phyloP scores from a whole-genome alignment of 2,113 vertebrate genomes.

The zebrafish (Danio rerio) region GRCz12tu NC_133182.1:9287501-9288000 shows the following conservation, averaged over 20 bases:
- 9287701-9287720: neutral
- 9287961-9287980: neutral
- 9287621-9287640: neutral
- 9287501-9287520: too few relatives aligned
- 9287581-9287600: neutral
- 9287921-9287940: neutral
- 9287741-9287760: conserved; percentile 5
- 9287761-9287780: neutral
- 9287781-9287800: conserved; percentile 17
- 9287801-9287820: neutral
- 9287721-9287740: neutral
- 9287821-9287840: conserved; percentile 4
- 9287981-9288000: neutral
- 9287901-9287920: neutral
- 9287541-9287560: too few relatives aligned
- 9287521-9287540: too few relatives aligned
- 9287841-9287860: neutral
- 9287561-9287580: too few relatives aligned
- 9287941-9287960: neutral
- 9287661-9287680: neutral
- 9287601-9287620: neutral
- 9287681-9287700: neutral
- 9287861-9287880: neutral
- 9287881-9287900: neutral
- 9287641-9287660: neutral